Conservation (phyloP, 2,797 vertebrate species). For the Hafferia zeledoni region DNA sequence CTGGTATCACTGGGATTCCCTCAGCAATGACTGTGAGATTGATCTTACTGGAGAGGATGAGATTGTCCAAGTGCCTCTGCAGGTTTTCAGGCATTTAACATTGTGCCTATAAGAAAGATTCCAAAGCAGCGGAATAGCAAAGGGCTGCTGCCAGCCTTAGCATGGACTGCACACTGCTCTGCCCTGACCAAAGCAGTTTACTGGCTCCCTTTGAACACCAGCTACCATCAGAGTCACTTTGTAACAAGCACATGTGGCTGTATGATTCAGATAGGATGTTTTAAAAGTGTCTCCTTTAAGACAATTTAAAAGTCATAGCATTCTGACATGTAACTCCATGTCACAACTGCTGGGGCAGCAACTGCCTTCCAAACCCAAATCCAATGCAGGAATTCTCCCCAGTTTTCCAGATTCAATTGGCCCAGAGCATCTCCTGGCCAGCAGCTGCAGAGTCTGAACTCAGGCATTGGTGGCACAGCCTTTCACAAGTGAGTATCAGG, state of each 20-base stretch:
- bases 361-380: not conserved
- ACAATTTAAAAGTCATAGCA: not conserved
- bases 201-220: not conserved
- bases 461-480: not conserved
- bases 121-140: not conserved
- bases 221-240: not conserved
- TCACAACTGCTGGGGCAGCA: not conserved
- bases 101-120: not conserved
- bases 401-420: not conserved
- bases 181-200: not conserved
- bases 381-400: not conserved
- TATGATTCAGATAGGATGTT: not conserved
- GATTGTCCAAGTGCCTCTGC: not conserved
- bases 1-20: not conserved
- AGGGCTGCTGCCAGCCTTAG: not conserved
- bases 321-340: not conserved
- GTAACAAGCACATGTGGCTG: not conserved
- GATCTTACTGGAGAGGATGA: not conserved
- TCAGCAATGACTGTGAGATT: not conserved
- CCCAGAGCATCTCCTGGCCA: not conserved
- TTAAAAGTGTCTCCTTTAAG: not conserved
- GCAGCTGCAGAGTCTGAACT: not conserved
- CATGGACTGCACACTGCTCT: not conserved
- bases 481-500: not conserved
- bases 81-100: not conserved